phyloP scores from a whole-genome alignment of 1,140 invertebrate genomes.

The Galendromus occidentalis region DNA sequence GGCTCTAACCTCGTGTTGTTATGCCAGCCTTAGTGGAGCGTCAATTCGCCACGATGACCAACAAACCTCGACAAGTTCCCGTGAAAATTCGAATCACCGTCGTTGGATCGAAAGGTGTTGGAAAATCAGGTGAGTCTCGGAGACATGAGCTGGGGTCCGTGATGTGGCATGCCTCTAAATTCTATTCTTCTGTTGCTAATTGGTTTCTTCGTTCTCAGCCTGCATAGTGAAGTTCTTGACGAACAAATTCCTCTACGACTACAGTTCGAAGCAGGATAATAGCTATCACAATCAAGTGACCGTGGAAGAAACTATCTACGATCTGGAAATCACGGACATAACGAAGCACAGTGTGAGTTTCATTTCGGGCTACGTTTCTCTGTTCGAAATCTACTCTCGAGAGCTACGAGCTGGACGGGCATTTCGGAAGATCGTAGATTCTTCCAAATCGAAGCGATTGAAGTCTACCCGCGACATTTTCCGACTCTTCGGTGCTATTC shows the following conservation, averaged over 20 bases:
- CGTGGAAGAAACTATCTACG: slow-evolving; percentile 1
- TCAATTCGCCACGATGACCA: not conserved
- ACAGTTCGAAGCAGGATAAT: slow-evolving; percentile 10
- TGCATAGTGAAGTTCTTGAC: slow-evolving; percentile 6
- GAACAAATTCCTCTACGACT: slow-evolving; percentile 11
- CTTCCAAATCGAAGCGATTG: no score
- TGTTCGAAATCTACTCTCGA: no score
- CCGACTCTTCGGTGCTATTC: no score
- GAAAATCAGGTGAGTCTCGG: not conserved
- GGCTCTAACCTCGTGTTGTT: no score
- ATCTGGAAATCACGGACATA: not conserved
- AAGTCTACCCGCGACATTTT: no score
- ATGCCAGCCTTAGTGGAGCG: no score
- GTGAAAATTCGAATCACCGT: not conserved
- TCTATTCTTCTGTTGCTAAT: no score
- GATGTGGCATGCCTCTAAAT: no score
- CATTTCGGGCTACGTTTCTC: no score
- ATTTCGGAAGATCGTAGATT: no score
- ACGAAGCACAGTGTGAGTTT: slow-evolving; percentile 6
- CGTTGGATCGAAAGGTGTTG: not conserved
- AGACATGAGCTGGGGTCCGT: not conserved
- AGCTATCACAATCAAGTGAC: slow-evolving; percentile 8
- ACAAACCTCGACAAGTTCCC: slow-evolving; percentile 6
- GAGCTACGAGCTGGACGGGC: no score
- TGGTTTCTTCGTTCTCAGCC: not conserved